Conservation (phyloP, 2,797 vertebrate genomes). For the Sebastes glaucus region DNA sequence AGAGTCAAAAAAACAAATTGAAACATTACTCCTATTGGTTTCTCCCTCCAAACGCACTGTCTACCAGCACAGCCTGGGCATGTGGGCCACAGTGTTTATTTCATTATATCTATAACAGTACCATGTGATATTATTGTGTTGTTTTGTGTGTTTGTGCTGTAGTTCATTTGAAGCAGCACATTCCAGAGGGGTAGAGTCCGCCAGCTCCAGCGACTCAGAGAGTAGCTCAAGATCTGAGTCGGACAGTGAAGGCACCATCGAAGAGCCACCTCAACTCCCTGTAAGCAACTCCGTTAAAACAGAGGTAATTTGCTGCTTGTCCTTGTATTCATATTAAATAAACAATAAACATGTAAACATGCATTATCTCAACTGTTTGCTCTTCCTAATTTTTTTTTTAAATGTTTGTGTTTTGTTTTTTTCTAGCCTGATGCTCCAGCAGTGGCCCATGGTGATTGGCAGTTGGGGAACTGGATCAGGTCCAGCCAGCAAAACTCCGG, state of each 20-base stretch:
- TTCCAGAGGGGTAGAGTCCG: conserved; percentile 85
- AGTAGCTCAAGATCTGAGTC: conserved; percentile 91
- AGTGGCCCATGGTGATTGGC: conserved; percentile 85
- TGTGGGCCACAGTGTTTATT: neutral
- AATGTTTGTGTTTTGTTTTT: conserved; percentile 7
- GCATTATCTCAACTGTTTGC: neutral
- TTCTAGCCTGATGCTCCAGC: conserved; percentile 81
- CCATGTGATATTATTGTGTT: neutral
- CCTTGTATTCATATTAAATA: neutral
- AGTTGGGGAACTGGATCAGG: conserved; percentile 89
- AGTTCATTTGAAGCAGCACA: conserved; percentile 82
- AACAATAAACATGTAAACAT: neutral
- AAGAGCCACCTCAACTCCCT: conserved; percentile 68
- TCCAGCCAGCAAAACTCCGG: conserved; percentile 81
- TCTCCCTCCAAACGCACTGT: neutral
- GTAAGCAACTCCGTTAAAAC: conserved; percentile 59
- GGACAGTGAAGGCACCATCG: conserved; percentile 83
- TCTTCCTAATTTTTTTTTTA: no score
- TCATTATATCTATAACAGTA: neutral
- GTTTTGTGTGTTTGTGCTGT: conserved; percentile 12
- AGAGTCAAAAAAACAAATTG: neutral
- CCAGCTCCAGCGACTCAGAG: conserved; percentile 89
- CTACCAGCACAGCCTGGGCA: neutral
- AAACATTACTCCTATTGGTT: neutral
- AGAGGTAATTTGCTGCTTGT: conserved; percentile 72